Conservation (phyloP, 2,888 invertebrate species). For the Drosophila maculinotata region DNA sequence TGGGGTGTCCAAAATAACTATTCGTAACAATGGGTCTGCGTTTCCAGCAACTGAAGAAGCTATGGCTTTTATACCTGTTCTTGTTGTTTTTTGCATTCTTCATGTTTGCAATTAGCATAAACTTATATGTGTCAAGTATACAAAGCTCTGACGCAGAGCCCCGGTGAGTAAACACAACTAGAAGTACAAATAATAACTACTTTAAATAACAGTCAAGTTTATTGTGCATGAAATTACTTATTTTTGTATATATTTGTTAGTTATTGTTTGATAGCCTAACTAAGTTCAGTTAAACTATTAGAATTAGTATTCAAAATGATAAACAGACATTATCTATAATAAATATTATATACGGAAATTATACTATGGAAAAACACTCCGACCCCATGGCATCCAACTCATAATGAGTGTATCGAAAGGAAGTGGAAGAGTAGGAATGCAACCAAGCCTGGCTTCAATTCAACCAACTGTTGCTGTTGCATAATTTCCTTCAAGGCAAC, state of each 20-base stretch:
- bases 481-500: conserved; percentile 59
- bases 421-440: conserved; percentile 43
- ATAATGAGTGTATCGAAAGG: conserved; percentile 11
- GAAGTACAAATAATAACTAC: conserved; percentile 3
- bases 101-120: conserved; percentile 85
- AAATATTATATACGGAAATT: too few species aligned
- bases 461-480: conserved; percentile 8
- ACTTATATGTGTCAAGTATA: conserved; percentile 83
- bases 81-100: conserved; percentile 85
- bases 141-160: conserved; percentile 63
- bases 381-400: too few species aligned
- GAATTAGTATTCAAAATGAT: too few species aligned
- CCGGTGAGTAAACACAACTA: conserved; percentile 62
- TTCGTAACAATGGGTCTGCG: conserved; percentile 79
- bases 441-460: conserved; percentile 25
- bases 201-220: conserved; percentile 16
- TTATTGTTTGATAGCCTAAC: too few species aligned
- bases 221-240: conserved; percentile 15
- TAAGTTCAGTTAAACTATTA: too few species aligned
- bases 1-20: conserved; percentile 35
- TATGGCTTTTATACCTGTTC: conserved; percentile 84
- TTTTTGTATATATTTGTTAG: too few species aligned
- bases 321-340: too few species aligned
- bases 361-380: too few species aligned
- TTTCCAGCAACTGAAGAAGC: conserved; percentile 83